phyloP scores from a whole-genome alignment of 2,888 invertebrate species.

The Zonitis immaculata region DNA sequence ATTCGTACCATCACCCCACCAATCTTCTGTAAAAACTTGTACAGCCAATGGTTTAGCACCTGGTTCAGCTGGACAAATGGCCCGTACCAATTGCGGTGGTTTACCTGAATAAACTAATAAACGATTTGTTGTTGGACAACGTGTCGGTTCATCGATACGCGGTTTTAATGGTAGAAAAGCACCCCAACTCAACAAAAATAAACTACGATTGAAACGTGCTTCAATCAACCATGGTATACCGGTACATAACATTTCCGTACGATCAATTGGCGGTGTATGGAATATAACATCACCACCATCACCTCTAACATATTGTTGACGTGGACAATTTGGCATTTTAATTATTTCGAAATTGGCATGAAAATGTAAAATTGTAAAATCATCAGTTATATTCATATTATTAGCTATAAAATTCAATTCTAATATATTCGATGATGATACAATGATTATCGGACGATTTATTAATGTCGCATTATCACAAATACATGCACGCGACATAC shows the following conservation, averaged over 20 bases:
- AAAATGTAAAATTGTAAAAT: constrained; percentile 77
- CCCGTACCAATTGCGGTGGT: constrained; percentile 58
- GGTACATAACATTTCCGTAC: constrained; percentile 63
- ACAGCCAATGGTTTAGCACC: constrained; percentile 63
- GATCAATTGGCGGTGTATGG: constrained; percentile 57
- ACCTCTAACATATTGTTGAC: constrained; percentile 60
- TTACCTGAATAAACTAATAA: constrained; percentile 76
- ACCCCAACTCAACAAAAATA: constrained; percentile 81
- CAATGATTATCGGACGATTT: constrained; percentile 58
- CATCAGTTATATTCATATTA: constrained; percentile 70
- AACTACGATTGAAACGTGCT: constrained; percentile 72
- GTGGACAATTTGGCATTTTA: constrained; percentile 60
- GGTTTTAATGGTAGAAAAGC: constrained; percentile 64
- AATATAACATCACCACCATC: constrained; percentile 64
- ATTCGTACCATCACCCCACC: constrained; percentile 53
- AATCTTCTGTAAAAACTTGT: constrained; percentile 77
- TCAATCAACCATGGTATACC: constrained; percentile 75
- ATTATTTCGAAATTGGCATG: constrained; percentile 67
- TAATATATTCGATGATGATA: constrained; percentile 63
- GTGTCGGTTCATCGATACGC: constrained; percentile 56
- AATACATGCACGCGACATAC: constrained; percentile 69
- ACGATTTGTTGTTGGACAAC: constrained; percentile 74
- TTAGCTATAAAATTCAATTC: constrained; percentile 74
- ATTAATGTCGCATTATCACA: constrained; percentile 68
- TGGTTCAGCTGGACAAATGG: constrained; percentile 69